phyloP scores from a whole-genome alignment of 2,113 vertebrate genomes.

The Dasyurus viverrinus region DNA sequence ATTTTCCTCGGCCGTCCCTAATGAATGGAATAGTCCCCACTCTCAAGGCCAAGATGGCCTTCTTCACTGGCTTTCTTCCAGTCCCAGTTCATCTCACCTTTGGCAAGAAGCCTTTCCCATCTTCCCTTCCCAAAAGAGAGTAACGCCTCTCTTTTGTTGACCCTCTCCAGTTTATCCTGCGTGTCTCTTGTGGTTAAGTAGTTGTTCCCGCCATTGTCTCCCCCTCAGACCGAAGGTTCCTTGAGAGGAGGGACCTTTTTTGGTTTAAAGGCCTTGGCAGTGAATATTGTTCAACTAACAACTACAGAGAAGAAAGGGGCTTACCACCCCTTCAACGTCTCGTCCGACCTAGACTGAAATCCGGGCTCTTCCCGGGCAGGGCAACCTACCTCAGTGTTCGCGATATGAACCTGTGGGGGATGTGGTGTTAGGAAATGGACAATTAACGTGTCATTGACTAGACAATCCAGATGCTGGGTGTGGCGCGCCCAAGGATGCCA shows the following conservation, averaged over 20 bases:
- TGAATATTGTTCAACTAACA: not conserved
- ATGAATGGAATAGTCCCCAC: not conserved
- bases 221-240: not conserved
- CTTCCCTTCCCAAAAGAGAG: too few relatives aligned
- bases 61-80: too few relatives aligned
- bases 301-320: not conserved
- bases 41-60: too few relatives aligned
- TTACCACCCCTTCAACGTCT: not conserved
- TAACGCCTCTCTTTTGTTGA: not conserved
- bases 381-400: not conserved
- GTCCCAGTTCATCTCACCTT: not conserved
- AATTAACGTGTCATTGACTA: too few relatives aligned
- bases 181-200: not conserved
- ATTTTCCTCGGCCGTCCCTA: not conserved
- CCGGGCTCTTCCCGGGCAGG: not conserved
- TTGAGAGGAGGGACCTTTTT: not conserved
- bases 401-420: fast-evolving
- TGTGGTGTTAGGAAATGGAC: too few relatives aligned
- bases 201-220: not conserved
- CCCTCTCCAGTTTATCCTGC: not conserved
- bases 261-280: not conserved
- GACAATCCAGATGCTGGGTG: not conserved
- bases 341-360: not conserved
- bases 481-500: not conserved
- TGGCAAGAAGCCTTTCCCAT: not conserved